Evolutionary conservation across 2,113 vertebrate species (phyloP).

Genomic region (Stercorarius parasiticus): DNA sequence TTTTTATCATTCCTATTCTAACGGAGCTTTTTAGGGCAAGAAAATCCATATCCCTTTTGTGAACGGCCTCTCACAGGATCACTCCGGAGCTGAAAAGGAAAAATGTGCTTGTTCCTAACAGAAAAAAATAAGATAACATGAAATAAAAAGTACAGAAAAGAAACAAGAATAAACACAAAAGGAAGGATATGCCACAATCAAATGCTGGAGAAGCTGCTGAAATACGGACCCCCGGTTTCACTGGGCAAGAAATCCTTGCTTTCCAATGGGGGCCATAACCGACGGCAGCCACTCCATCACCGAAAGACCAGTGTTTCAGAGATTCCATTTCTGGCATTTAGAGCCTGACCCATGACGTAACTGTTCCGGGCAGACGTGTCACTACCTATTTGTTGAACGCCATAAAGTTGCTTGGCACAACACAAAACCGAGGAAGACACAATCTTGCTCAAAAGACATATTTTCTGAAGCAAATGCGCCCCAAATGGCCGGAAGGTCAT

Average conservation of each 20-base stretch:
- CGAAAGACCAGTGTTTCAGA: neutral
- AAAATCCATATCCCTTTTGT: conserved; percentile 56
- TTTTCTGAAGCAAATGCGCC: conserved; percentile 6
- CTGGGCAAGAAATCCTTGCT: neutral
- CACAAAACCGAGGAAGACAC: neutral
- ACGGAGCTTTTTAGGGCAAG: neutral
- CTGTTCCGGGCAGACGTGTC: neutral
- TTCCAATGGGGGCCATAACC: neutral
- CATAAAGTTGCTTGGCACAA: conserved; percentile 13
- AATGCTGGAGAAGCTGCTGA: neutral
- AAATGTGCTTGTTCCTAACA: neutral
- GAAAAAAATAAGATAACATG: neutral
- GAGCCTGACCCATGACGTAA: conserved; percentile 14
- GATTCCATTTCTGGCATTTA: conserved; percentile 2
- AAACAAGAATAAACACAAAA: neutral
- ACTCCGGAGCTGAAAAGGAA: neutral
- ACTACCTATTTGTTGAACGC: neutral
- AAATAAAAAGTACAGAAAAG: neutral
- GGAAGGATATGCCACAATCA: neutral
- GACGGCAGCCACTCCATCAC: neutral
- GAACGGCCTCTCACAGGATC: conserved; percentile 14
- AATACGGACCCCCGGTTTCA: neutral
- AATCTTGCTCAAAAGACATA: neutral
- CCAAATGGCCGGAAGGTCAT: conserved; percentile 21
- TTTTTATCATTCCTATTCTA: conserved; percentile 28